Conservation (phyloP, 2,797 vertebrate species). For the Acomys russatus region DNA sequence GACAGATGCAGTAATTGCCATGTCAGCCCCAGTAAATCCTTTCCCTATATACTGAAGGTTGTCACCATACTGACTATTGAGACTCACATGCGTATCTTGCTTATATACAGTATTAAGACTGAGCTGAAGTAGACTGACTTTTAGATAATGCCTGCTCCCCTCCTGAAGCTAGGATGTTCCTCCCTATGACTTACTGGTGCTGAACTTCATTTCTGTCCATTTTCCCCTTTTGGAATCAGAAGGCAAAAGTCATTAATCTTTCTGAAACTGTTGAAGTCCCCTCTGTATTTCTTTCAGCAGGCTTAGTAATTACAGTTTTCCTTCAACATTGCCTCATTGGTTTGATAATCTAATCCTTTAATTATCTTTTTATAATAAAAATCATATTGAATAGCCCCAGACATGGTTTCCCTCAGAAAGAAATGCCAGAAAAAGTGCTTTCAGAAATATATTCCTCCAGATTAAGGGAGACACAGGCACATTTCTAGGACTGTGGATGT, state of each 20-base stretch:
- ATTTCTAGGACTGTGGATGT: slow-evolving; percentile 51
- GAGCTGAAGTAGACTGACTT: slow-evolving; percentile 24
- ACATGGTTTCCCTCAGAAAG: slow-evolving; percentile 50
- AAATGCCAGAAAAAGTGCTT: slow-evolving; percentile 50
- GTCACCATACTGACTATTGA: slow-evolving; percentile 16
- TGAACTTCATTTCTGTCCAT: slow-evolving; percentile 49
- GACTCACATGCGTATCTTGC: not conserved
- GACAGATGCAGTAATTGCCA: slow-evolving; percentile 10
- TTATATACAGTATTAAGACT: slow-evolving; percentile 43
- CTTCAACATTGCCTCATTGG: slow-evolving; percentile 66
- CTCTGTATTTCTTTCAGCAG: slow-evolving; percentile 71
- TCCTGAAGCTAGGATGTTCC: not conserved
- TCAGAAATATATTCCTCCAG: slow-evolving; percentile 42
- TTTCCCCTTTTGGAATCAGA: not conserved
- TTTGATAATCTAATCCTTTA: slow-evolving; percentile 71
- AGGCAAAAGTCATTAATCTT: slow-evolving; percentile 64
- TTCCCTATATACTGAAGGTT: not conserved
- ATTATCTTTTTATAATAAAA: slow-evolving; percentile 70
- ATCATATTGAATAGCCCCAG: slow-evolving; percentile 53
- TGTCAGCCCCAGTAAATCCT: not conserved
- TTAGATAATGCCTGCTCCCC: slow-evolving; percentile 8
- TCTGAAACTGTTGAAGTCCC: slow-evolving; percentile 51
- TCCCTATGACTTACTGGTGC: not conserved
- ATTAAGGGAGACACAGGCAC: slow-evolving; percentile 26
- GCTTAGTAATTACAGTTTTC: slow-evolving; percentile 78